A percentile compares a stretch with the other conserved stretches of the same genome.
These are phyloP conservation scores for Trichonephila clavata DNA, from an alignment of 1,140 invertebrate species.

Conservation along the genomic window DNA sequence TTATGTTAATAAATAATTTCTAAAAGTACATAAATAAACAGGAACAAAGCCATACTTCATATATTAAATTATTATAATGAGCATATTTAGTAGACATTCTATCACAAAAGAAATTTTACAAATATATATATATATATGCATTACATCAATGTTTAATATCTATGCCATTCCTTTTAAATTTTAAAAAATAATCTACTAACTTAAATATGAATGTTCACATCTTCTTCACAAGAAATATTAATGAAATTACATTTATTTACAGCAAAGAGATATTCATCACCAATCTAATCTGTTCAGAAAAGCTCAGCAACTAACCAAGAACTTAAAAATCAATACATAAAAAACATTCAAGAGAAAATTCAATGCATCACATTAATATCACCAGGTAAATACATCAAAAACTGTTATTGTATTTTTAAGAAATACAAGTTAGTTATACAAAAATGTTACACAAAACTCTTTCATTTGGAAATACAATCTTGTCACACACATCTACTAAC, in stretches of 20 bases:
- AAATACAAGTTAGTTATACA: conserved; percentile 47
- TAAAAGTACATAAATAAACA: background rate
- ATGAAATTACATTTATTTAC: background rate
- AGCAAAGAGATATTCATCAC: background rate
- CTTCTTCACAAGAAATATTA: background rate
- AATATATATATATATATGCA: background rate
- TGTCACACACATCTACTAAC: background rate
- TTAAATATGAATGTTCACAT: background rate
- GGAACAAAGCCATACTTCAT: background rate
- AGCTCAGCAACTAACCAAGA: conserved; percentile 29
- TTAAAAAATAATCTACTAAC: conserved; percentile 17
- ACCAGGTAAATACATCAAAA: conserved; percentile 62
- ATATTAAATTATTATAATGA: background rate
- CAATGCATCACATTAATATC: conserved; percentile 50
- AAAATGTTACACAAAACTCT: conserved; percentile 41
- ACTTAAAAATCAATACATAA: conserved; percentile 33
- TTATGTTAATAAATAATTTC: background rate
- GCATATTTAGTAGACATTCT: background rate
- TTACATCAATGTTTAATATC: conserved; percentile 21
- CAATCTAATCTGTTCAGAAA: background rate
- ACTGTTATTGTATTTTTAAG: conserved; percentile 60
- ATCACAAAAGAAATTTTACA: background rate
- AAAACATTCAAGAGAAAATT: conserved; percentile 42
- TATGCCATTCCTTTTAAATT: background rate
- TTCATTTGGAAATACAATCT: conserved; percentile 25